Base-by-base conservation (phyloP, 2,113 vertebrate species). In the Scomber scombrus region DNA sequence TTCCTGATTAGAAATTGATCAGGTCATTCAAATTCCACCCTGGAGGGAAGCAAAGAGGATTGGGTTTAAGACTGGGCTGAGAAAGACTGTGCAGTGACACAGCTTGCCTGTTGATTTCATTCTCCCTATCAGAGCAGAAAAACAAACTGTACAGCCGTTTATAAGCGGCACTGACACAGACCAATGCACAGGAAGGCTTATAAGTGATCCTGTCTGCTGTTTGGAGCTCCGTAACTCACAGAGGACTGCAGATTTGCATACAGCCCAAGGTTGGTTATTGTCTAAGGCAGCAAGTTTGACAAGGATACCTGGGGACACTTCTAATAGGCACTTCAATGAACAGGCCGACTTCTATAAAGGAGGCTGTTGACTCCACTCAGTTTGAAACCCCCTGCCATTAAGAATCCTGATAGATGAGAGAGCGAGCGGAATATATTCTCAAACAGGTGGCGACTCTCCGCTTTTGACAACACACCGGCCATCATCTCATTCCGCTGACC, bases 1-100 rank as follows among this genome's bases (percentile, higher is more conserved):
- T 82, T 81, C 55, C 76, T 91, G 88, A 90, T 93, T 90, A 89
- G 85, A 92, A 89, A 93, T 90, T 81, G 88, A 93, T 92, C 89
- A 87, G 84, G 81, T 89, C 82, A 78, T 92, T 90, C 81, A 85
- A 81, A 91, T 86, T 75, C 74, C 66, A 67, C 80, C 82, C 87
- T 21, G 54, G 71, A 77, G 82, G 71, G 46, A 80, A 65, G 82
- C 54, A 88, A 74, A 90, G 71, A 82, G 78, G 85, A 88, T 85
- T 78, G 78, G 68, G 66, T 80, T 81, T 23, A 63, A 74, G 51
- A 73, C 67, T 11, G 40, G 68, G 23, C 72, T 50, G 64, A 73
- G 67, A 80, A 76, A 83, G 78, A 71, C 58, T 60, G 7, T 5
- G 8, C 68, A 7, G 74, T 12, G n/a, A 56, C 81, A 66, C 54